These are phyloP conservation scores for Globicephala melas DNA, from an alignment of 2,113 vertebrate genomes.

Conservation along the genomic window DNA sequence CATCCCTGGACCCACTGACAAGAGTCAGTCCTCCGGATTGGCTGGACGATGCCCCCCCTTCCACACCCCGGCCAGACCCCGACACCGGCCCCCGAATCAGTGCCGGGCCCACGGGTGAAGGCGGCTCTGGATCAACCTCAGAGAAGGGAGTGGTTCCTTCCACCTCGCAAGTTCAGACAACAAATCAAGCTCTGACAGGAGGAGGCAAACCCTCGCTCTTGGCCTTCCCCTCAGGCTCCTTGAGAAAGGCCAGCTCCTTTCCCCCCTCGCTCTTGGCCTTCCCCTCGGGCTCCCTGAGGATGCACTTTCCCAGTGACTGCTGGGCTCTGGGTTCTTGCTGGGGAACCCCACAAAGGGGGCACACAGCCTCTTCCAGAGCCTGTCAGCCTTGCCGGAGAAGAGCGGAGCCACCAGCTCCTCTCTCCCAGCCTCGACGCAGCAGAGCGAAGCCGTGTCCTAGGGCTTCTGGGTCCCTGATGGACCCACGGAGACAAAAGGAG, in stretches of 20 bases:
- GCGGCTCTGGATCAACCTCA: background rate
- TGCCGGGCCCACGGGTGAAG: fast-evolving
- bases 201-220: background rate
- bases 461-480: background rate
- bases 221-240: background rate
- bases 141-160: fast-evolving
- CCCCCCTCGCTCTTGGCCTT: background rate
- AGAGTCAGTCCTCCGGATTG: background rate
- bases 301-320: background rate
- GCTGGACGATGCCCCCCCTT: too few species aligned
- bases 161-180: background rate
- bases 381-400: background rate
- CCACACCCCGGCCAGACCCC: background rate
- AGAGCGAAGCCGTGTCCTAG: background rate
- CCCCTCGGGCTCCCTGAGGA: background rate
- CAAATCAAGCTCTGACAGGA: background rate
- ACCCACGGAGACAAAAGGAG: background rate
- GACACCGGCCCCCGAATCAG: background rate
- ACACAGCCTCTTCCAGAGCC: background rate
- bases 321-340: background rate
- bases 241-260: background rate
- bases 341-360: background rate
- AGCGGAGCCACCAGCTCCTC: background rate
- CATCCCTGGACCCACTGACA: fast-evolving
- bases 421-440: background rate